Percentiles rank a stretch among this genome's conserved stretches.
phyloP scores from a whole-genome alignment of 2,888 invertebrate species.

The Heliconius hortense region DNA sequence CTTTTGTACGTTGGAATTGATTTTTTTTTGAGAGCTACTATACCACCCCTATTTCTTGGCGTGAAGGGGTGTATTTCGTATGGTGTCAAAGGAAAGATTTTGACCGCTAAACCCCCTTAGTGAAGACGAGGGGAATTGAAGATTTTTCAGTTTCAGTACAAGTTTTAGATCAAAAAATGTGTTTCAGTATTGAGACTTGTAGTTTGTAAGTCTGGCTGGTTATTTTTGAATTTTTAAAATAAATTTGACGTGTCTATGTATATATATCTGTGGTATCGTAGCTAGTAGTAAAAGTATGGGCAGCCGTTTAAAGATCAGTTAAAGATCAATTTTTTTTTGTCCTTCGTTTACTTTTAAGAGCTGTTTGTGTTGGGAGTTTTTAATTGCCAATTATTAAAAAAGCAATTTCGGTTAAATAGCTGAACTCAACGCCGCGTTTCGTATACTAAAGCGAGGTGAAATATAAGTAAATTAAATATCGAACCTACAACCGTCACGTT shows the following conservation, averaged over 20 bases:
- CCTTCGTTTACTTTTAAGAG: too few species aligned
- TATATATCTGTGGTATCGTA: neutral
- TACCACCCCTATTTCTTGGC: conserved; percentile 6
- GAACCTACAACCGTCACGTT: too few species aligned
- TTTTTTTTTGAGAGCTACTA: conserved; percentile 35
- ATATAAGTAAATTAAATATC: too few species aligned
- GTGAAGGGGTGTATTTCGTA: conserved; percentile 1
- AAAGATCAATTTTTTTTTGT: too few species aligned
- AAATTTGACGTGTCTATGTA: too few species aligned
- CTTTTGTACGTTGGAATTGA: conserved; percentile 36
- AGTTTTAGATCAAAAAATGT: conserved; percentile 21
- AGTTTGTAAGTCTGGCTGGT: neutral
- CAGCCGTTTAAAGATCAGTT: too few species aligned
- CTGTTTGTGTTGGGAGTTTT: too few species aligned
- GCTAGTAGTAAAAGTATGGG: neutral
- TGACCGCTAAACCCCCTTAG: conserved; percentile 38
- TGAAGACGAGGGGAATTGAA: conserved; percentile 26
- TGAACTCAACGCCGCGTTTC: too few species aligned
- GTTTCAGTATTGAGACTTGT: neutral
- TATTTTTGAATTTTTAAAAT: neutral
- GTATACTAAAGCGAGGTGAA: too few species aligned
- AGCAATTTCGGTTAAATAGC: too few species aligned
- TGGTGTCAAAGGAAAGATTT: conserved; percentile 25
- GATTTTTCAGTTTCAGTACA: conserved; percentile 28
- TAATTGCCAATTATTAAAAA: too few species aligned